Percentiles rank a stretch among this genome's conserved stretches.
phyloP scores from a whole-genome alignment of 2,888 invertebrate genomes.

The Rotaria socialis region DNA sequence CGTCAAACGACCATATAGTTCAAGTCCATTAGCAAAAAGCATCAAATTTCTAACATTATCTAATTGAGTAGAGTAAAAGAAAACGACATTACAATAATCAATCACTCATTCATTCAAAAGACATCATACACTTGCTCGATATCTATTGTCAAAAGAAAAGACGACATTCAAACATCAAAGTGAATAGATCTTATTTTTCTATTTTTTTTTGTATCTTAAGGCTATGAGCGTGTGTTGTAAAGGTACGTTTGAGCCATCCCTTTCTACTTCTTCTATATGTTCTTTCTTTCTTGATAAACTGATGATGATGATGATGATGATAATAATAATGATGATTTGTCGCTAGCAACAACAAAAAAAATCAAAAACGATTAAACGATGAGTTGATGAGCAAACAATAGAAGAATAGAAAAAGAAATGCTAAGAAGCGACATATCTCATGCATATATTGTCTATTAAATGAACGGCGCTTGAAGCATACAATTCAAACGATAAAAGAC shows the following conservation, averaged over 20 bases:
- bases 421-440: neutral
- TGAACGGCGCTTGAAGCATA: constrained; percentile 20
- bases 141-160: constrained; percentile 3
- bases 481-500: constrained; percentile 27
- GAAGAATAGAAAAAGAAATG: neutral
- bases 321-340: constrained; percentile 23
- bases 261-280: neutral
- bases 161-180: constrained; percentile 32
- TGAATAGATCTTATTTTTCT: neutral
- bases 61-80: neutral
- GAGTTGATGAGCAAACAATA: constrained; percentile 27
- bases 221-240: neutral
- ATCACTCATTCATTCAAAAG: constrained; percentile 22
- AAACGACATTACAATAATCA: constrained; percentile 2
- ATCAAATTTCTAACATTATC: constrained; percentile 2
- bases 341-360: neutral
- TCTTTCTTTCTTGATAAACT: neutral
- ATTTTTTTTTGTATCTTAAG: neutral
- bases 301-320: constrained; percentile 23
- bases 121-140: neutral
- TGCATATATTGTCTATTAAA: neutral
- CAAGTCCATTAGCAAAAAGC: constrained; percentile 11
- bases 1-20: neutral
- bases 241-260: neutral
- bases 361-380: constrained; percentile 32